Conservation (phyloP, 1,140 invertebrate species). For the Sitobion miscanthi region DNA sequence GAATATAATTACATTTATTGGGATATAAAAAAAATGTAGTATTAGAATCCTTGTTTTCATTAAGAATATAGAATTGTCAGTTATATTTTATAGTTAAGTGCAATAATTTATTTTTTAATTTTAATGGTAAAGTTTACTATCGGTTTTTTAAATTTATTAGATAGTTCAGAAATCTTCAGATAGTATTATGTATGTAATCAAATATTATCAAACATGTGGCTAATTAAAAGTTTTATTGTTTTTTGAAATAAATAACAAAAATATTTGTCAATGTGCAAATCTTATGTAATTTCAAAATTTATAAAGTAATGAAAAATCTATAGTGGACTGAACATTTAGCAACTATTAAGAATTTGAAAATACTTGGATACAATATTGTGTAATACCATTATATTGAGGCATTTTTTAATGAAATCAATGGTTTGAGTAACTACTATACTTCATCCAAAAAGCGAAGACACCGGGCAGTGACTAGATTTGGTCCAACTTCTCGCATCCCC, state of each 20-base stretch:
- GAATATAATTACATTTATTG: not conserved
- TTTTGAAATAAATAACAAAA: slow-evolving; percentile 20
- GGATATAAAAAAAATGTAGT: not conserved
- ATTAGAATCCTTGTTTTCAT: slow-evolving; percentile 23
- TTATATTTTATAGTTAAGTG: not conserved
- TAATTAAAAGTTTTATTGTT: slow-evolving; percentile 8
- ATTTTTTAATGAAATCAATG: not conserved
- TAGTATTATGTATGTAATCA: slow-evolving; percentile 18
- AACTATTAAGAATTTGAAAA: not conserved
- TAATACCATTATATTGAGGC: not conserved
- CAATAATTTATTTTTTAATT: slow-evolving; percentile 33
- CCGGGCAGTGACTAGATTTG: not conserved
- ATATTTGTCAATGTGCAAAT: slow-evolving; percentile 8
- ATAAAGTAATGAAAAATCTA: not conserved
- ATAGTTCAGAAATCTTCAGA: not conserved
- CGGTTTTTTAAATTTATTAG: not conserved
- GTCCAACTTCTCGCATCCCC: not conserved
- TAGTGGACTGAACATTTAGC: not conserved
- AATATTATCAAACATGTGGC: not conserved
- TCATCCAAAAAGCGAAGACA: not conserved
- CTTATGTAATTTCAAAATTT: not conserved
- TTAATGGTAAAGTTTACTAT: not conserved
- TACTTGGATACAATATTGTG: not conserved
- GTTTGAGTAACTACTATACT: not conserved
- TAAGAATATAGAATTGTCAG: slow-evolving; percentile 20